These are phyloP conservation scores for Misgurnus anguillicaudatus DNA, from an alignment of 2,113 vertebrate species.

Conservation along the genomic window DNA sequence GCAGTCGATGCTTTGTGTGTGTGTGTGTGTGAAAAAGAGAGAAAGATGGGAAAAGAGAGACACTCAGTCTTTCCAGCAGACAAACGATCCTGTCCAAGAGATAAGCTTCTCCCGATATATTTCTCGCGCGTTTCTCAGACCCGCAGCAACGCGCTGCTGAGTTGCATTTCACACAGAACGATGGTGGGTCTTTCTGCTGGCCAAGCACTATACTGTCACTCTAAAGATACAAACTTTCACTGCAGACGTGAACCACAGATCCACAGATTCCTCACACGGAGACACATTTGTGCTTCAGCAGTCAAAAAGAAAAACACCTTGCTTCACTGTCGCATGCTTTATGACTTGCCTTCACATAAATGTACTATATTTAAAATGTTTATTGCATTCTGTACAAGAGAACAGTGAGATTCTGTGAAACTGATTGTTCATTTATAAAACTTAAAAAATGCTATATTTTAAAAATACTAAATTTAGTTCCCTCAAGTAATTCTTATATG, in stretches of 20 bases:
- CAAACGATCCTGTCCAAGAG: conserved; percentile 53
- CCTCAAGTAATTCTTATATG: no score
- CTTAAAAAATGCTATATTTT: no score
- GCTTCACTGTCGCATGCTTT: conserved; percentile 19
- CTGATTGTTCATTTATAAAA: no score
- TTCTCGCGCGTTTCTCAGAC: conserved; percentile 64
- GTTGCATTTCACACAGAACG: conserved; percentile 70
- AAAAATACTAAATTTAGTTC: no score
- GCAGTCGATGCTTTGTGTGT: conserved; percentile 18
- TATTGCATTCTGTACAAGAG: not conserved
- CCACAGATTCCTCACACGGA: conserved; percentile 26
- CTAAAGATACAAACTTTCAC: conserved; percentile 36
- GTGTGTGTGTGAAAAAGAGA: not conserved
- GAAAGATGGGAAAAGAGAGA: conserved; percentile 11
- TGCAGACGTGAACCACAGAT: conserved; percentile 25
- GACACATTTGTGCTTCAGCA: conserved; percentile 47
- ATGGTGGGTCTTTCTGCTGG: conserved; percentile 64
- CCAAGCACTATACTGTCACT: conserved; percentile 66
- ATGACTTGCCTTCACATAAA: conserved; percentile 9
- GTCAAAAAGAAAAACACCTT: conserved; percentile 16
- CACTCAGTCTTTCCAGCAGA: conserved; percentile 31
- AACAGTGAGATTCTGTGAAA: no score
- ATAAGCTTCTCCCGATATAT: conserved; percentile 60
- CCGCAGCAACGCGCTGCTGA: conserved; percentile 73
- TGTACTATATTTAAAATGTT: conserved; percentile 8